Evolutionary conservation across 2,797 vertebrate genomes (phyloP).

Genomic region (Hyperoplus immaculatus): DNA sequence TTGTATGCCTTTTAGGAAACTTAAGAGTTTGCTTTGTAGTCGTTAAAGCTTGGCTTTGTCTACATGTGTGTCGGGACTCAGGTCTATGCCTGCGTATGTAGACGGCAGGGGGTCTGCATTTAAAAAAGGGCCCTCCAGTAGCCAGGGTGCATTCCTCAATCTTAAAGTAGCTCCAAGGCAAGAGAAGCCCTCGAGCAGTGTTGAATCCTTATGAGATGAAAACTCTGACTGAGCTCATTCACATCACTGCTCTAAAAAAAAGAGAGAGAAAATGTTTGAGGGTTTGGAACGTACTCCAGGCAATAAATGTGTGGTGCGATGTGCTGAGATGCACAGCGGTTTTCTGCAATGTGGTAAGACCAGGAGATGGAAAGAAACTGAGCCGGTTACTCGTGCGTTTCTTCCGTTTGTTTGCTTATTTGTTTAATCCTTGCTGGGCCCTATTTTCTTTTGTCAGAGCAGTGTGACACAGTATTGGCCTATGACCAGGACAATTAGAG

Average conservation of each 20-base stretch:
- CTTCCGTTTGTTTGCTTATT: constrained; percentile 43
- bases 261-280: constrained; percentile 24
- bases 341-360: constrained; percentile 29
- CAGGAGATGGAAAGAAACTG: constrained; percentile 24
- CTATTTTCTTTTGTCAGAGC: constrained; percentile 47
- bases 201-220: constrained; percentile 33
- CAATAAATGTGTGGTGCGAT: constrained; percentile 24
- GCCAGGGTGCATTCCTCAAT: constrained; percentile 29
- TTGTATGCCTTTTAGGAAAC: constrained; percentile 36
- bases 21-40: constrained; percentile 30
- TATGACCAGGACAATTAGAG: constrained; percentile 72
- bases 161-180: constrained; percentile 23
- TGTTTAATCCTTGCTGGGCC: constrained; percentile 38
- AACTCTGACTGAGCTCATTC: constrained; percentile 26
- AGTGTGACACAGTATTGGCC: constrained; percentile 46
- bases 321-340: constrained; percentile 38
- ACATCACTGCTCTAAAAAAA: constrained; percentile 8
- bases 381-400: constrained; percentile 29
- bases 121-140: constrained; percentile 19
- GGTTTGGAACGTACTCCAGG: constrained; percentile 42
- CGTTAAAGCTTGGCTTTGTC: constrained; percentile 14
- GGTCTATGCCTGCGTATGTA: constrained; percentile 16
- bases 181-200: constrained; percentile 17
- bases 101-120: constrained; percentile 45
- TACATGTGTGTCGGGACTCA: constrained; percentile 30